Base-by-base conservation (phyloP, 2,797 vertebrate genomes). In the Chromis chromis region DNA sequence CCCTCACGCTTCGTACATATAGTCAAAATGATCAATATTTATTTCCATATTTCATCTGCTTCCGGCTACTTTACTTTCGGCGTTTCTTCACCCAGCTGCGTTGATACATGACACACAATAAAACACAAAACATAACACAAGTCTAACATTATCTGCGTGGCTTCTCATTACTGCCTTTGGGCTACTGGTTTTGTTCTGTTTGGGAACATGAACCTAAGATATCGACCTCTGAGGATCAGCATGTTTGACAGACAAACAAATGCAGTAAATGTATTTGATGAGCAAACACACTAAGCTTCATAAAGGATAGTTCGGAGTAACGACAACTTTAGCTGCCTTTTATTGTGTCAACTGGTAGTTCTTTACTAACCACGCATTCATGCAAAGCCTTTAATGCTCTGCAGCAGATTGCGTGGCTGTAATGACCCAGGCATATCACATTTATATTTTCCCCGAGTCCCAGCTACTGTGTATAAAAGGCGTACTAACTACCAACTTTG, bases 1-100 rank as follows among this genome's bases (percentile, higher is more conserved):
- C 67, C 56, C 44, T 78, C 50, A 17, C 55, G 65, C 69, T 75
- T 74, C 57, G 74, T 59, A 76, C 65, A 68, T 68, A 62, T 7
- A 33, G 61, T 61, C 61, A 36, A 65, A n/a, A 70, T 57, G 31
- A 84, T 84, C 78, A 79, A 70, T 76, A 80, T 59, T 64, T 24
- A 65, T 52, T 64, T 62, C 52, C 21, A 52, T 63, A 61, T 75
- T 84, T 85, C 58, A 65, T 60, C 60, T 57, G 73, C 10, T 52
- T 69, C 52, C 40, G 74, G 42, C 50, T 63, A 44, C 3, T 69
- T 78, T 21, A 49, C 40, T 56, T 75, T 49, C 8, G 31, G 31
- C 6, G 7, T 25, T 50, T 50, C 33, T 74, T 69, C 9, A 2
- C 28, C 10, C 33, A 44, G 63, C 76, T 31, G 61, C 57, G 71